Conservation (phyloP, 30 jellyfish, hydroid and myxozoan species). For the Morbakka virulenta region DNA sequence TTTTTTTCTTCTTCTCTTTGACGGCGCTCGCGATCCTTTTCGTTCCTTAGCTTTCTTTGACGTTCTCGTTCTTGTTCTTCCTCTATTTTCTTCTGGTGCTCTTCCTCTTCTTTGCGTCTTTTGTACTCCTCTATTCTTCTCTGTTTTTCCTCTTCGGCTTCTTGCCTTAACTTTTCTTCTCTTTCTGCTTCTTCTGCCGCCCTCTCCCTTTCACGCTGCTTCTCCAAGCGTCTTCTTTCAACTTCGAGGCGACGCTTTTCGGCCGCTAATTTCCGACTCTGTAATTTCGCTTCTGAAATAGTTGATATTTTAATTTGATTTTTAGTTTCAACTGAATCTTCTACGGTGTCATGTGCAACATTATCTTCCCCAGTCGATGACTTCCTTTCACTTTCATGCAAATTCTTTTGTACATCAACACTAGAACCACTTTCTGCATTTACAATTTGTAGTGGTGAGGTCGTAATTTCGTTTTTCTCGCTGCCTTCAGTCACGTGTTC, state of each 20-base stretch:
- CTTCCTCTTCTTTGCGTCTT: conserved; percentile 46
- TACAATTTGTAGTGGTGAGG: neutral
- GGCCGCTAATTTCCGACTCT: conserved; percentile 62
- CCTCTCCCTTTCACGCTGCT: conserved; percentile 59
- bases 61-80: conserved; percentile 43
- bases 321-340: neutral
- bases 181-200: conserved; percentile 64
- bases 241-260: conserved; percentile 66
- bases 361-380: neutral
- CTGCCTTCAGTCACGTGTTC: no score
- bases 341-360: neutral
- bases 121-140: conserved; percentile 53
- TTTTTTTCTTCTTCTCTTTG: conserved; percentile 52
- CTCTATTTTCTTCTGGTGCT: conserved; percentile 35
- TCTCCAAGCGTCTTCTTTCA: conserved; percentile 53
- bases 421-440: neutral
- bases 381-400: neutral
- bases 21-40: conserved; percentile 38
- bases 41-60: conserved; percentile 37
- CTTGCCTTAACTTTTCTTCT: conserved; percentile 51
- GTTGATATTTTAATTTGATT: neutral
- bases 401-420: neutral
- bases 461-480: neutral
- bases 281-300: conserved; percentile 50
- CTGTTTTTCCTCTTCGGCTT: conserved; percentile 67